Conservation (phyloP, 2,888 invertebrate genomes). For the Harmothoe impar region DNA sequence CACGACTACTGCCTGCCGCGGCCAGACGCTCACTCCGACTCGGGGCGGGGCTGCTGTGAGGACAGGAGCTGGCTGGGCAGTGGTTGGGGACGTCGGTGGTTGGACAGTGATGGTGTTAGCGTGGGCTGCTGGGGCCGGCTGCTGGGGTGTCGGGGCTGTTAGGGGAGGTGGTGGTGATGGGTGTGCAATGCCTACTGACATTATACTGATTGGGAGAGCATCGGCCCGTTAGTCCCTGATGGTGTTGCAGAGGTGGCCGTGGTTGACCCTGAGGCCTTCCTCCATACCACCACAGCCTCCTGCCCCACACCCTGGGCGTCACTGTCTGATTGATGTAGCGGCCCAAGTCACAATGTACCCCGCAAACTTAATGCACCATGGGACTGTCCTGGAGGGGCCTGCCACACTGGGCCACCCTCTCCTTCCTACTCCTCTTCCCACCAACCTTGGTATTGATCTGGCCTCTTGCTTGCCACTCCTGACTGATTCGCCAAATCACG, state of each 20-base stretch:
- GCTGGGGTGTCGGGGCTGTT: not conserved
- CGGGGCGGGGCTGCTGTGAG: not conserved
- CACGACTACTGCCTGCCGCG: not conserved
- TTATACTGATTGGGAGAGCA: slow-evolving; percentile 19
- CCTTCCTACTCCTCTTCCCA: slow-evolving; percentile 9
- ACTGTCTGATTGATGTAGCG: not conserved
- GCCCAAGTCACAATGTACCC: not conserved
- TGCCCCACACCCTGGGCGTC: not conserved
- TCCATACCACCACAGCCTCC: not conserved
- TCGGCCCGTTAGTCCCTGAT: not conserved
- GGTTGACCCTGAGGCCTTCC: not conserved
- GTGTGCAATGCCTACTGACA: not conserved
- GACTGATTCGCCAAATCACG: slow-evolving; percentile 25
- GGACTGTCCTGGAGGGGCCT: not conserved
- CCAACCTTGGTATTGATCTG: not conserved
- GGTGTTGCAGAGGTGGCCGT: not conserved
- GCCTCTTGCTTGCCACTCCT: slow-evolving; percentile 17
- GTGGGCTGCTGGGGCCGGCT: not conserved
- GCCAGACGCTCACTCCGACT: not conserved
- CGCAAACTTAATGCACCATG: slow-evolving; percentile 26
- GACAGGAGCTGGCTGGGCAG: not conserved
- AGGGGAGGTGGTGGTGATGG: slow-evolving; percentile 8
- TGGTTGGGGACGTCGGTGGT: not conserved
- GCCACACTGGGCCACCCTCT: not conserved
- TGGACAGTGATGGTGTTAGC: not conserved